phyloP scores from a whole-genome alignment of 2,888 invertebrate species.

The Disparrhopalites patrizii region DNA sequence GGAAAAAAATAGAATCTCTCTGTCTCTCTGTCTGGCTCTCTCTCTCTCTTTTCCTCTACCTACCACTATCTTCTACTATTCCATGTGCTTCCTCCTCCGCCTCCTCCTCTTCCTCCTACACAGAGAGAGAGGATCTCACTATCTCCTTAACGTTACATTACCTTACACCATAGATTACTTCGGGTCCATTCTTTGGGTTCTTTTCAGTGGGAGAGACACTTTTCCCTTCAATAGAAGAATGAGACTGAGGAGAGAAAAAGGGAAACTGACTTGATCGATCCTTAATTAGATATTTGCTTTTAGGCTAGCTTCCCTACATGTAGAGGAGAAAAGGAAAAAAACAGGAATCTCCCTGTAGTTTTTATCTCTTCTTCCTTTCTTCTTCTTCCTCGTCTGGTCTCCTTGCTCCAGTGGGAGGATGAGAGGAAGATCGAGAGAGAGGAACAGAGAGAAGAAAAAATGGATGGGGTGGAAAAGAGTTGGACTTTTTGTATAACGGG shows the following conservation, averaged over 20 bases:
- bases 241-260: too few relatives aligned
- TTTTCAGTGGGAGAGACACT: too few relatives aligned
- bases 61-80: too few relatives aligned
- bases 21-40: not conserved
- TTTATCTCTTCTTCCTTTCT: not conserved
- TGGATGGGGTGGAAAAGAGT: slow-evolving; percentile 6
- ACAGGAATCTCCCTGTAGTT: not conserved
- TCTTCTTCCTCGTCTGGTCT: not conserved
- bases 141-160: not conserved
- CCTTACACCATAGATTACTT: too few relatives aligned
- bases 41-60: not conserved
- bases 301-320: too few relatives aligned
- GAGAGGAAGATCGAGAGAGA: not conserved
- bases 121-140: not conserved
- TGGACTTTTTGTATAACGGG: too few relatives aligned
- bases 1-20: too few relatives aligned
- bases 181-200: too few relatives aligned
- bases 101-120: too few relatives aligned
- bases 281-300: slow-evolving; percentile 30
- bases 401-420: too few relatives aligned
- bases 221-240: too few relatives aligned
- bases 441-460: not conserved
- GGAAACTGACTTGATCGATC: slow-evolving; percentile 29
- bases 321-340: not conserved
- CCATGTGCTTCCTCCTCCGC: too few relatives aligned